phyloP scores from a whole-genome alignment of 1,140 invertebrate species.

The Drosophila kikkawai region DNA sequence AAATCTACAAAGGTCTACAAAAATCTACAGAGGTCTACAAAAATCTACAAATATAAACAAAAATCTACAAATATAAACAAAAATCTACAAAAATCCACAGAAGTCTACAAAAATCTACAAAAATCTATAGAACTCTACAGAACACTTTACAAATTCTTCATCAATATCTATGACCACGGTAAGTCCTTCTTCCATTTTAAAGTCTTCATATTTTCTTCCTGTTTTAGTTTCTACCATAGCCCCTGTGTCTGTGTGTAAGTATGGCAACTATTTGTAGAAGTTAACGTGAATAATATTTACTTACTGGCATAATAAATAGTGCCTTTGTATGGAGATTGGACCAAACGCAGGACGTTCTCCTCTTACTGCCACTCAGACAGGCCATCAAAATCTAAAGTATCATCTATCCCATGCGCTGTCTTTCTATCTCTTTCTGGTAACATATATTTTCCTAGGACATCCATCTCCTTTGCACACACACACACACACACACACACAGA shows the following conservation, averaged over 20 bases:
- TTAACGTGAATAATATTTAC: slow-evolving; percentile 82
- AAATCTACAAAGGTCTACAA: background rate
- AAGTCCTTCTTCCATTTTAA: background rate
- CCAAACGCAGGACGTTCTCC: slow-evolving; percentile 33
- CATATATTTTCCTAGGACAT: background rate
- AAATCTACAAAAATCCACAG: no score
- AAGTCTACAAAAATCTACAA: background rate
- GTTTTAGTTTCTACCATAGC: background rate
- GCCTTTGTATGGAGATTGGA: slow-evolving; percentile 56
- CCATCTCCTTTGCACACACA: slow-evolving; percentile 2
- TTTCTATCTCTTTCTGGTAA: background rate
- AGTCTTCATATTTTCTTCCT: background rate
- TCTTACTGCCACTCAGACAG: slow-evolving; percentile 32
- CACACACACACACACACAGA: slow-evolving; percentile 1
- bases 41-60: no score
- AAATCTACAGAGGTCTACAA: no score
- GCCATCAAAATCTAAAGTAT: slow-evolving; percentile 59
- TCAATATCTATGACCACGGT: background rate
- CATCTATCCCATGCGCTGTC: background rate
- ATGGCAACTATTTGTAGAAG: slow-evolving; percentile 67
- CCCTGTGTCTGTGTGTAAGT: background rate
- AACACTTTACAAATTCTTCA: background rate
- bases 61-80: no score
- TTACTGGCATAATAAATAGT: slow-evolving; percentile 80
- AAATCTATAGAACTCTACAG: background rate